phyloP scores from a whole-genome alignment of 1,140 invertebrate genomes.

The Gryon sp. region DNA sequence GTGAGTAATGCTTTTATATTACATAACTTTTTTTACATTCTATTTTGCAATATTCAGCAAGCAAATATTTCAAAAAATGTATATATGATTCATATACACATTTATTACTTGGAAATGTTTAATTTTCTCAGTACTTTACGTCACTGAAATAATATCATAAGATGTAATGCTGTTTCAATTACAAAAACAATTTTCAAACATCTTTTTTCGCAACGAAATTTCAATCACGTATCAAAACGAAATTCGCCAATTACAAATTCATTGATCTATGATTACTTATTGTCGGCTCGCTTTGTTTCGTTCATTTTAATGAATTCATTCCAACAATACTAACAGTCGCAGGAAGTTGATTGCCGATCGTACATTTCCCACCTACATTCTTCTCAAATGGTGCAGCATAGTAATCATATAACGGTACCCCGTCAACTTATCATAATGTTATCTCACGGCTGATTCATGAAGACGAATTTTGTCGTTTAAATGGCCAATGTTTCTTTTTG shows the following conservation, averaged over 20 bases:
- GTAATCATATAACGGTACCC: slow-evolving; percentile 76
- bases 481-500: slow-evolving; percentile 12
- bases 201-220: too few species aligned
- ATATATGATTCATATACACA: too few species aligned
- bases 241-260: slow-evolving; percentile 19
- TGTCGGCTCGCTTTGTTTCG: not conserved
- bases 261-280: slow-evolving; percentile 26
- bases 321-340: slow-evolving; percentile 45
- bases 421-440: slow-evolving; percentile 69
- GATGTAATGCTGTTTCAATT: too few species aligned
- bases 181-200: too few species aligned
- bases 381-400: slow-evolving; percentile 69
- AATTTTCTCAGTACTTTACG: too few species aligned
- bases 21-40: too few species aligned
- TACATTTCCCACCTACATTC: slow-evolving; percentile 75
- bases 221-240: too few species aligned
- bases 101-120: too few species aligned
- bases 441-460: slow-evolving; percentile 65
- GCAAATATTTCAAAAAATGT: too few species aligned
- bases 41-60: too few species aligned
- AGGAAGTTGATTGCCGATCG: slow-evolving; percentile 64
- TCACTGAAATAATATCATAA: too few species aligned
- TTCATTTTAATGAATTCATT: slow-evolving; percentile 36
- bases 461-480: slow-evolving; percentile 43
- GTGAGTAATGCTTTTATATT: slow-evolving; percentile 79